These are phyloP conservation scores for Eristalinus aeneus DNA, from an alignment of 2,888 invertebrate genomes.

Conservation along the genomic window DNA sequence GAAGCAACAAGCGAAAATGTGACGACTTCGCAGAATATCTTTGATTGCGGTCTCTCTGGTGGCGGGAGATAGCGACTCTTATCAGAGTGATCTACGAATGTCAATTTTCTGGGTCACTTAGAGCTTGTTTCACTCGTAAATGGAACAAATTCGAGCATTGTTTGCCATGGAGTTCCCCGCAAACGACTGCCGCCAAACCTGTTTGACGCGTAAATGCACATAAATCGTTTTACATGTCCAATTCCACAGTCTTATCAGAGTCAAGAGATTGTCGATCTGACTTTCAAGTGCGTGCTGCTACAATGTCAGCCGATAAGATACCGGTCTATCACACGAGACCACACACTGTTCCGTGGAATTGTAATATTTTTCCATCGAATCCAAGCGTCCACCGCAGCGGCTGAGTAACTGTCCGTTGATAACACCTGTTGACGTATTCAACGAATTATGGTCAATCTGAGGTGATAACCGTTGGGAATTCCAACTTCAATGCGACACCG, in stretches of 20 bases:
- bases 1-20: not conserved
- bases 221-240: not conserved
- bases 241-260: not conserved
- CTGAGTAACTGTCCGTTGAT: not conserved
- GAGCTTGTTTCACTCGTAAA: not conserved
- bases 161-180: no score
- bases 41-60: constrained; percentile 18
- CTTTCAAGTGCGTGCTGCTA: not conserved
- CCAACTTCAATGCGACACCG: not conserved
- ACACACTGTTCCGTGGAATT: not conserved
- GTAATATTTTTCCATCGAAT: not conserved
- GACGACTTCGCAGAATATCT: not conserved
- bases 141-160: not conserved
- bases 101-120: constrained; percentile 30
- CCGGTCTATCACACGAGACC: not conserved
- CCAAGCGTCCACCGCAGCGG: not conserved
- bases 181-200: no score
- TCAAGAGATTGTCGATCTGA: not conserved
- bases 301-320: not conserved
- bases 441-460: not conserved
- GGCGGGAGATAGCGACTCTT: constrained; percentile 20
- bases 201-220: not conserved
- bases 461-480: not conserved
- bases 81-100: constrained; percentile 3
- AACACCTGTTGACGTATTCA: not conserved